phyloP scores from a whole-genome alignment of 2,888 invertebrate genomes.

The Drosophila kokeensis region DNA sequence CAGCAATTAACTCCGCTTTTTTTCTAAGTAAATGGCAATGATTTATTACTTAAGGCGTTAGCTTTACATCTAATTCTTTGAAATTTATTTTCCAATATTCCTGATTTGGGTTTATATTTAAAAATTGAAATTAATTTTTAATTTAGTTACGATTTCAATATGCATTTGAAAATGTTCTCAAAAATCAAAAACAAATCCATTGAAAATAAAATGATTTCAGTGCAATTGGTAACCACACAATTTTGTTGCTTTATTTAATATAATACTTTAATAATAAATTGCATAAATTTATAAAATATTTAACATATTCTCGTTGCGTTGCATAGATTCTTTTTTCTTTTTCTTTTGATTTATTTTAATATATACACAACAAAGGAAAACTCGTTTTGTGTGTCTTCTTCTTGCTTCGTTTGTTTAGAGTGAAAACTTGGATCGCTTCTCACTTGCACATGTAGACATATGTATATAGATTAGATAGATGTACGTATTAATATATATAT shows the following conservation, averaged over 20 bases:
- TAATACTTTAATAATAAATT: conserved; percentile 82
- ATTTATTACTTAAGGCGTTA: conserved; percentile 2
- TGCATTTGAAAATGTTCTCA: not conserved
- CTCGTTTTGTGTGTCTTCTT: conserved; percentile 31
- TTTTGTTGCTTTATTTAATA: conserved; percentile 69
- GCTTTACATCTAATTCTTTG: not conserved
- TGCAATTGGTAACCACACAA: conserved; percentile 29
- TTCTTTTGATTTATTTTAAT: conserved; percentile 41
- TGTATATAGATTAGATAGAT: conserved; percentile 46
- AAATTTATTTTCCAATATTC: not conserved
- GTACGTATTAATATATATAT: conserved; percentile 7
- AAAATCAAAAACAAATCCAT: not conserved
- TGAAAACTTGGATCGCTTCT: conserved; percentile 46
- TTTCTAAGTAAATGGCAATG: not conserved
- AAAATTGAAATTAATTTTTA: not conserved
- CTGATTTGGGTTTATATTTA: not conserved
- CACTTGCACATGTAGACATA: conserved; percentile 56
- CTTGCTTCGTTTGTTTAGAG: conserved; percentile 45
- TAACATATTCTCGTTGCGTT: conserved; percentile 77
- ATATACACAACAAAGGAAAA: conserved; percentile 67
- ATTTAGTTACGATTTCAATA: not conserved
- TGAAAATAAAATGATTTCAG: not conserved
- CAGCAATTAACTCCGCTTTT: not conserved
- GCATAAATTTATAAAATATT: conserved; percentile 81
- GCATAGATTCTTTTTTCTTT: conserved; percentile 32